Evolutionary conservation across 2,113 vertebrate species (phyloP).

Genomic region (Platichthys stellatus): DNA sequence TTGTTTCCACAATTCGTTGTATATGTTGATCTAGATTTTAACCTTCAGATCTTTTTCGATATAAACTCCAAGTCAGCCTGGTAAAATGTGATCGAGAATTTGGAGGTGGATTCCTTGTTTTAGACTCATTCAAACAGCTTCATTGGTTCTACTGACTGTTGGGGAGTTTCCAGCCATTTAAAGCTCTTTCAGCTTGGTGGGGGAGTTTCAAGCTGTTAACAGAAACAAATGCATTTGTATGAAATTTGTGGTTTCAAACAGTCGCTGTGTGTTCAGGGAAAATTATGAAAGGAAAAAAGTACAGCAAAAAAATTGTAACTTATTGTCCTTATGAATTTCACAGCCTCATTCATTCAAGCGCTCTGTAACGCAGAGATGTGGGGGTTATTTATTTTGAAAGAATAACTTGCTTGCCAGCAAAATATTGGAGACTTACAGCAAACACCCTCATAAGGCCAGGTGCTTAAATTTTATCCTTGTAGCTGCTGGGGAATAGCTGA

Average conservation of each 20-base stretch:
- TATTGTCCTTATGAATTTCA: background rate
- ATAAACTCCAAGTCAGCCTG: too few relatives aligned
- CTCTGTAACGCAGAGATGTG: background rate
- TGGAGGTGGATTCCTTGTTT: background rate
- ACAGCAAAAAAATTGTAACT: background rate
- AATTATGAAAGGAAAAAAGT: background rate
- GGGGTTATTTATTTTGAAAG: background rate
- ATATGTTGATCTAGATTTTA: too few relatives aligned
- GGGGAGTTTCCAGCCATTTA: constrained; percentile 18
- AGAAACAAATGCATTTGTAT: constrained; percentile 5
- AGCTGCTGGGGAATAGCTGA: background rate
- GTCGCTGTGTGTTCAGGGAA: background rate
- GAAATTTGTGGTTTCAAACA: constrained; percentile 20
- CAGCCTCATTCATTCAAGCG: background rate
- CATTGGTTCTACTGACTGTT: background rate
- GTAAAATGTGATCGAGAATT: too few relatives aligned
- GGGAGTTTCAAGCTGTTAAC: constrained; percentile 17
- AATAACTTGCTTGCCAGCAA: background rate
- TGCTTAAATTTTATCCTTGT: background rate
- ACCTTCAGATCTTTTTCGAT: too few relatives aligned
- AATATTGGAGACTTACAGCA: background rate
- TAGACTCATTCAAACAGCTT: constrained; percentile 9
- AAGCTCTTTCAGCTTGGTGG: background rate
- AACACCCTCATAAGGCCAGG: background rate
- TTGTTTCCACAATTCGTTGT: too few relatives aligned